Conservation (phyloP, 1,140 invertebrate genomes). For the Asobara japonica region DNA sequence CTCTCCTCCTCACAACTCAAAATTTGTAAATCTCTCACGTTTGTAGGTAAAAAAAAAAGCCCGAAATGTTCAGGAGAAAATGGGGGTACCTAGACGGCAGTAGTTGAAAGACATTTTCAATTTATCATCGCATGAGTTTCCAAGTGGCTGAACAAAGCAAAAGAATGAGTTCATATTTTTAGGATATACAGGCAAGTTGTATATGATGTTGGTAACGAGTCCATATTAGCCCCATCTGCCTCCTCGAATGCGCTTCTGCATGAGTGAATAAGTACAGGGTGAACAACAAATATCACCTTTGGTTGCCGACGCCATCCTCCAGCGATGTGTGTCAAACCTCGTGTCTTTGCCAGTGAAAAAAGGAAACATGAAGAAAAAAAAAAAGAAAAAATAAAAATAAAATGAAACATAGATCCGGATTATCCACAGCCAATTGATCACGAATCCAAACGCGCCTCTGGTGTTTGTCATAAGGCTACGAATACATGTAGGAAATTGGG, state of each 20-base stretch:
- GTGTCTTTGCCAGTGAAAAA: conserved; percentile 20
- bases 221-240: conserved; percentile 65
- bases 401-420: conserved; percentile 56
- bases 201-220: conserved; percentile 60
- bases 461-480: conserved; percentile 49
- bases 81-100: neutral
- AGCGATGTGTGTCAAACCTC: neutral
- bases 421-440: conserved; percentile 65
- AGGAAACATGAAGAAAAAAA: conserved; percentile 28
- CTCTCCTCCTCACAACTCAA: too few species aligned
- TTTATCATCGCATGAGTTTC: conserved; percentile 39
- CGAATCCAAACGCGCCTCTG: conserved; percentile 62
- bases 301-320: neutral
- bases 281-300: conserved; percentile 16
- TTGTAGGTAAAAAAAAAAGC: too few species aligned
- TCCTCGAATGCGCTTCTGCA: conserved; percentile 56
- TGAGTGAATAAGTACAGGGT: conserved; percentile 47
- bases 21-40: too few species aligned
- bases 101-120: conserved; percentile 47
- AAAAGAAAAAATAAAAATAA: conserved; percentile 42
- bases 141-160: conserved; percentile 41
- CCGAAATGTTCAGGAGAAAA: neutral
- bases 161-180: conserved; percentile 61
- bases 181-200: conserved; percentile 10
- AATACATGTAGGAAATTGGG: conserved; percentile 20